Percentiles rank a stretch among this genome's conserved stretches.
Evolutionary conservation across 2,888 invertebrate species (phyloP).

Genomic region (Eustalomyia histrio): DNA sequence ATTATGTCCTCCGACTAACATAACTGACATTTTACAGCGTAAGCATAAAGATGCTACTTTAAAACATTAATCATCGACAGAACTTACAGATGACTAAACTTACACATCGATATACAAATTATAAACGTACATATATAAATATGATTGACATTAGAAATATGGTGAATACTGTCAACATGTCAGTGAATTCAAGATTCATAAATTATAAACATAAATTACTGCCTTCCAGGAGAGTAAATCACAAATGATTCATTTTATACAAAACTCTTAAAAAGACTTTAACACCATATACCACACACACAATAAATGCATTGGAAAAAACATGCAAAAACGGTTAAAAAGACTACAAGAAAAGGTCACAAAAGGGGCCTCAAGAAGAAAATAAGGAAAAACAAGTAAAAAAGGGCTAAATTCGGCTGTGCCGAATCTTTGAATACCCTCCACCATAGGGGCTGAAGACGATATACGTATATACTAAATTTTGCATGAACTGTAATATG

Average conservation of each 20-base stretch:
- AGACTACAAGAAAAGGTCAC: slow-evolving; percentile 24
- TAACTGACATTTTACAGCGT: slow-evolving; percentile 22
- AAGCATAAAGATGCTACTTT: neutral
- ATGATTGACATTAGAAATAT: slow-evolving; percentile 60
- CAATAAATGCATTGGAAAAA: slow-evolving; percentile 5
- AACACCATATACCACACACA: slow-evolving; percentile 42
- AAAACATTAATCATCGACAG: slow-evolving; percentile 42
- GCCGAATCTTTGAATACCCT: no score
- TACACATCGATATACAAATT: neutral
- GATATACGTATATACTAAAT: no score
- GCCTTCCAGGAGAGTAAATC: slow-evolving; percentile 41
- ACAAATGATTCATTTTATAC: slow-evolving; percentile 16
- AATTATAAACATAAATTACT: slow-evolving; percentile 62
- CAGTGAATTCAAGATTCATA: slow-evolving; percentile 61
- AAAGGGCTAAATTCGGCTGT: no score
- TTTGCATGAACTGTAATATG: no score
- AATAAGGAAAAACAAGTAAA: neutral
- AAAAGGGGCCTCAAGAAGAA: slow-evolving; percentile 28
- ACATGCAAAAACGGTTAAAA: neutral
- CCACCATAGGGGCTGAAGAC: no score
- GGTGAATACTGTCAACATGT: slow-evolving; percentile 60
- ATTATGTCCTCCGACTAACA: slow-evolving; percentile 4
- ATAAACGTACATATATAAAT: slow-evolving; percentile 11
- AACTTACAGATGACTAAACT: slow-evolving; percentile 40
- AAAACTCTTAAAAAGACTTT: neutral